Conservation (phyloP, 2,888 invertebrate genomes). For the Cenopis cana region DNA sequence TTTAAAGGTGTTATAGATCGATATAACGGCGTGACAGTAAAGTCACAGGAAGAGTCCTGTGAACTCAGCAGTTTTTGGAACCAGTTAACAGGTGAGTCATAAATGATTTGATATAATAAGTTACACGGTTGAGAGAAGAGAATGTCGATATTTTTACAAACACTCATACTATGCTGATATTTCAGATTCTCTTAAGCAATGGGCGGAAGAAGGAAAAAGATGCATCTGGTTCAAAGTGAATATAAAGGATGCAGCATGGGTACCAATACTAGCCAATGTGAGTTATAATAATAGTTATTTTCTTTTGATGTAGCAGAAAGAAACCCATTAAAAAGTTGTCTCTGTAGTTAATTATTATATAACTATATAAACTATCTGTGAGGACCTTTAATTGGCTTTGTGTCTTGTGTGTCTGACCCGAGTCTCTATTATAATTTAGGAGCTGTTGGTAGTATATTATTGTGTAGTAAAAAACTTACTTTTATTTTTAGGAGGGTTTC, state of each 20-base stretch:
- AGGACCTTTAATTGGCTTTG: no score
- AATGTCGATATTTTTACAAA: neutral
- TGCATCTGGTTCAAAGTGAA: slow-evolving; percentile 93
- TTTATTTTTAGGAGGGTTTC: slow-evolving; percentile 88
- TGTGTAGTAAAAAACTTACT: neutral
- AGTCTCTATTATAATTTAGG: no score
- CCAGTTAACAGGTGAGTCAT: slow-evolving; percentile 85
- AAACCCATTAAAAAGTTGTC: neutral
- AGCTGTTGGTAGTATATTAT: no score
- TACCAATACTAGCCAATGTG: slow-evolving; percentile 90
- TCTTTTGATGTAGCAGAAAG: neutral
- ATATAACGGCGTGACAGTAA: slow-evolving; percentile 90
- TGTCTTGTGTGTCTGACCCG: no score
- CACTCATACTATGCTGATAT: neutral
- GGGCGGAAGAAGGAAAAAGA: slow-evolving; percentile 87
- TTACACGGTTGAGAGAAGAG: neutral
- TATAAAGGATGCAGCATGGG: slow-evolving; percentile 89
- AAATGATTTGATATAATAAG: neutral
- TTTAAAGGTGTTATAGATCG: slow-evolving; percentile 84
- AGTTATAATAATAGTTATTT: slow-evolving; percentile 42
- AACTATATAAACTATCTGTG: no score
- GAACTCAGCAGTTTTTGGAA: slow-evolving; percentile 75
- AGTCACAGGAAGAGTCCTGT: slow-evolving; percentile 86
- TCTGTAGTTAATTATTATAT: neutral
- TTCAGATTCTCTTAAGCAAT: slow-evolving; percentile 88